A percentile compares a stretch with the other conserved stretches of the same genome.
Conservation (phyloP, 1,140 invertebrate genomes). For the Chlorops oryzae region DNA sequence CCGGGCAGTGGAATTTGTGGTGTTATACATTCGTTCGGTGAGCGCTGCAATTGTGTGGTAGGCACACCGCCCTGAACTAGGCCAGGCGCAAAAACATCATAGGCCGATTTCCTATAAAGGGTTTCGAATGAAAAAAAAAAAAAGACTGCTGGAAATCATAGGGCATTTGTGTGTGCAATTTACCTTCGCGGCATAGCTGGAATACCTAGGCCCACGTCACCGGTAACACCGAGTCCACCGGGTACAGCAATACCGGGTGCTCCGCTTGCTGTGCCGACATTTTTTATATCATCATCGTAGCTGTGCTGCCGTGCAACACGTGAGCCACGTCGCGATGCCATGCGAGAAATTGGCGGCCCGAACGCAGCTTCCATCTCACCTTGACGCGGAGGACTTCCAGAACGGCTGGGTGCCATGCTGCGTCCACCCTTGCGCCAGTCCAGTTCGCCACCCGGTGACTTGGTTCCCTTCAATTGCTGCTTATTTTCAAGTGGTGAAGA, state of each 20-base stretch:
- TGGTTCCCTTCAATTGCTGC: conserved; percentile 24
- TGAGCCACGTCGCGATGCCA: conserved; percentile 58
- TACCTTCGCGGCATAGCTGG: conserved; percentile 64
- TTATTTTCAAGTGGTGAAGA: not conserved
- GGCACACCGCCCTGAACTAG: conserved; percentile 31
- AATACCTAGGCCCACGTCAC: conserved; percentile 53
- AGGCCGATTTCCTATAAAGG: conserved; percentile 62
- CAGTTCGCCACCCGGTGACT: conserved; percentile 24
- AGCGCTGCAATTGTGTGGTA: conserved; percentile 30
- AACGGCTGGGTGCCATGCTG: conserved; percentile 50
- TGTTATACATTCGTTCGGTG: conserved; percentile 40
- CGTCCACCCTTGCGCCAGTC: conserved; percentile 47
- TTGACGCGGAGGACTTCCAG: conserved; percentile 49
- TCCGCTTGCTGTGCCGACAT: conserved; percentile 17
- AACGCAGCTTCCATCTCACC: conserved; percentile 34
- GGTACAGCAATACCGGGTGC: conserved; percentile 34
- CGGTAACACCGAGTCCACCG: conserved; percentile 43
- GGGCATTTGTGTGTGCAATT: conserved; percentile 1
- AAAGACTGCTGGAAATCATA: not conserved
- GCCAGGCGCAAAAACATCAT: conserved; percentile 63
- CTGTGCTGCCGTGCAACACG: conserved; percentile 66
- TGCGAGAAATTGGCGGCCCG: conserved; percentile 38
- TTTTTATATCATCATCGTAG: conserved; percentile 68
- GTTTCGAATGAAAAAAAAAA: conserved; percentile 1
- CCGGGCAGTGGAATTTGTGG: conserved; percentile 38